phyloP scores from a whole-genome alignment of 2,888 invertebrate species.

The Acanthosepion esculentum region DNA sequence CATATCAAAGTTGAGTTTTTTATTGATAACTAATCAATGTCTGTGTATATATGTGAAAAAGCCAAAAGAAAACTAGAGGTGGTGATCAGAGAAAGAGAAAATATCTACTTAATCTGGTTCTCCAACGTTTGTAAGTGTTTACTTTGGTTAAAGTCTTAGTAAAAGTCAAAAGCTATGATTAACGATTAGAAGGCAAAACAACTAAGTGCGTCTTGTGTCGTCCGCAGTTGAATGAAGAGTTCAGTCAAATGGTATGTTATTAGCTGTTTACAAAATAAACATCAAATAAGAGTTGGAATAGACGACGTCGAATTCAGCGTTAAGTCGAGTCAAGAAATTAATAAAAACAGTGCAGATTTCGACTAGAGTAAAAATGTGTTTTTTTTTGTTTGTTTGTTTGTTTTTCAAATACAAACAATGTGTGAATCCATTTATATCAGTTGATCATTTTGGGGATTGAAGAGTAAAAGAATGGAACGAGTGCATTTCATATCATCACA shows the following conservation, averaged over 20 bases:
- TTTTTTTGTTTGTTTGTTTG: too few species aligned
- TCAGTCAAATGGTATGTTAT: not conserved
- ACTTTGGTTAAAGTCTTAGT: not conserved
- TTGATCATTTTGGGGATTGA: too few species aligned
- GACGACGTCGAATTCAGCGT: too few species aligned
- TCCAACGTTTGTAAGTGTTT: not conserved
- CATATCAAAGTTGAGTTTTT: too few species aligned
- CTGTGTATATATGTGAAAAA: not conserved
- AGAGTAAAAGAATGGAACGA: too few species aligned
- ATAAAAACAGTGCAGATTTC: too few species aligned
- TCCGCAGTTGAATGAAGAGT: not conserved
- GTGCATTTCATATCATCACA: too few species aligned
- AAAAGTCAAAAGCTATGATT: not conserved
- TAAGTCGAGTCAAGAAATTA: too few species aligned
- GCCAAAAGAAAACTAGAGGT: not conserved
- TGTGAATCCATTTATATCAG: too few species aligned
- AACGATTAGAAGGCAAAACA: not conserved
- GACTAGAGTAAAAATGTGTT: too few species aligned
- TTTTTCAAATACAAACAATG: too few species aligned
- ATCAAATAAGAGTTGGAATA: not conserved
- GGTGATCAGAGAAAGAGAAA: not conserved
- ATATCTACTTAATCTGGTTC: not conserved
- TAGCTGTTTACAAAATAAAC: conserved; percentile 21
- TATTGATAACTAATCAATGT: too few species aligned
- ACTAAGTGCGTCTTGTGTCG: not conserved